Evolutionary conservation across 2,113 vertebrate genomes (phyloP), one percentile per base, ranked within the genome.

Genomic region (Cebidichthys violaceus): DNA sequence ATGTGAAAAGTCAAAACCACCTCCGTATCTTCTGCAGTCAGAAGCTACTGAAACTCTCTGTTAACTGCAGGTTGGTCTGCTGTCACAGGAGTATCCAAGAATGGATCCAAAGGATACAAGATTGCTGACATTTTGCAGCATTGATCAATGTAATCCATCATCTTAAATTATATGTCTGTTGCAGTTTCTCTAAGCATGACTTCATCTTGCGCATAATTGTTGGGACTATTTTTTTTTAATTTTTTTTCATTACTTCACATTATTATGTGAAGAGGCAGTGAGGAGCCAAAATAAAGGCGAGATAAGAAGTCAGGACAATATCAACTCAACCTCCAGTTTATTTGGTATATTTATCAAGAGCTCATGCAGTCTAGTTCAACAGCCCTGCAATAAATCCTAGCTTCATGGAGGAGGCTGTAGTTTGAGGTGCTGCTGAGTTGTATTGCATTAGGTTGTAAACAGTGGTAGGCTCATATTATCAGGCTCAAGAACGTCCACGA

Each of bases 121-220:
- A 75, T 24, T 50, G 61, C 17, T 62, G 20, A 74, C 66, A 75
- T 71, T 57, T 39, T 65, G 68, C 47, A 66, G 37, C 57, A 66
- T 13, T 83, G 9, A 75, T 59, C 60, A 60, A 18, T 13, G 27
- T 31, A 50, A 76, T 81, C 35, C 10, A 81, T 86, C 77, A 86
- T 45, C 15, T 47, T 17, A 54, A 77, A 76, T 54, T 52, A n/a
- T 47, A 54, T 11, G 7, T n/a, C 20, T 35, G 31, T n/a, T 67
- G 61, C 33, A 47, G 24, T 64, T 69, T 43, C 61, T 61, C 17
- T 52, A 11, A 61, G 11, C 1, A 17, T 6, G 39, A 79, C 73
- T 62, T 66, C 66, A 76, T 77, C 73, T 72, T 64, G 9, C 9
- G 61, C 20, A 9, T 45, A 45, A 84, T 61, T 67, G 17, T 29